Evolutionary conservation across 2,888 invertebrate species (phyloP).

Genomic region (Eupithecia exiguata): DNA sequence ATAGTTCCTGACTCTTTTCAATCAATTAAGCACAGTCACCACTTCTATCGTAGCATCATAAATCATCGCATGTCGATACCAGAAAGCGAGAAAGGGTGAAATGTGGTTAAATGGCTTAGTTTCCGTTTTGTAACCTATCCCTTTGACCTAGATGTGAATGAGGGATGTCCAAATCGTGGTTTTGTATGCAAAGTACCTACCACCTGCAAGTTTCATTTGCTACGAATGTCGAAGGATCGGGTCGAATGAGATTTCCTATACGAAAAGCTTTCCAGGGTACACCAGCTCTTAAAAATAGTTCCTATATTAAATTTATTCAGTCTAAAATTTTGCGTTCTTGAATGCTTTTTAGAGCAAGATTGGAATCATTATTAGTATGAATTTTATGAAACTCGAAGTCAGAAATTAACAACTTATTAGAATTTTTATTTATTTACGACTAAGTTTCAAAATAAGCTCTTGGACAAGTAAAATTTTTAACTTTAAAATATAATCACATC

Average conservation of each 20-base stretch:
- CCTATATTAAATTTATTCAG: background rate
- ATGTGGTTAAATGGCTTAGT: conserved; percentile 41
- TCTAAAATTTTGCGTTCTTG: background rate
- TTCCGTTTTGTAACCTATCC: conserved; percentile 42
- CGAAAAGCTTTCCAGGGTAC: background rate
- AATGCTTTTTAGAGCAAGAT: background rate
- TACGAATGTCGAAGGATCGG: background rate
- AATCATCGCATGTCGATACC: conserved; percentile 51
- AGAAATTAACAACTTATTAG: too few relatives aligned
- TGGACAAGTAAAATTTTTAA: too few relatives aligned
- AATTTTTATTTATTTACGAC: too few relatives aligned
- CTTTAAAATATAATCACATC: too few relatives aligned
- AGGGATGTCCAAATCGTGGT: conserved; percentile 13
- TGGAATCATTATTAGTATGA: background rate
- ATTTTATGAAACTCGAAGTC: background rate
- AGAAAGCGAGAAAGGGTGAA: conserved; percentile 48
- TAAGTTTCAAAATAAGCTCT: too few relatives aligned
- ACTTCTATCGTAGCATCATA: conserved; percentile 37
- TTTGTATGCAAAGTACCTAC: background rate
- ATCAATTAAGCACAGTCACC: conserved; percentile 5
- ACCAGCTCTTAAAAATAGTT: background rate
- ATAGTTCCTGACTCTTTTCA: background rate
- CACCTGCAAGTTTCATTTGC: background rate
- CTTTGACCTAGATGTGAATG: conserved; percentile 48
- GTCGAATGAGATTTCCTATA: background rate